phyloP scores from a whole-genome alignment of 2,797 vertebrate genomes.

The Pitangus sulphuratus region DNA sequence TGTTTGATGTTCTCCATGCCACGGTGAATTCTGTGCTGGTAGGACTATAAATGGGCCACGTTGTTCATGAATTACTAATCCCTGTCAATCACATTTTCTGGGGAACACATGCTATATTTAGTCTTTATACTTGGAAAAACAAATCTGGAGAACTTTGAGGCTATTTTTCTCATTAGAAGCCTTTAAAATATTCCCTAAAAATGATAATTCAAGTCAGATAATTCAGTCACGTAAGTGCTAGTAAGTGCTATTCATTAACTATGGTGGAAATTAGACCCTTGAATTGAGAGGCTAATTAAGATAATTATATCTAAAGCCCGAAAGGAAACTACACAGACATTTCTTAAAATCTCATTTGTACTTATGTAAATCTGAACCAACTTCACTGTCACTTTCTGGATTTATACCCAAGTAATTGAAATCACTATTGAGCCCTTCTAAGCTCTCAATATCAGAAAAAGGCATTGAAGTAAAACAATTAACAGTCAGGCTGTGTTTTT shows the following conservation, averaged over 20 bases:
- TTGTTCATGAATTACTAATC: constrained; percentile 70
- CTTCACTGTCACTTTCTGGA: neutral
- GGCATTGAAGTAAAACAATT: constrained; percentile 14
- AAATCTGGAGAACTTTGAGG: constrained; percentile 8
- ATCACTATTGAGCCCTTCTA: neutral
- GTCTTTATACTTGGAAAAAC: constrained; percentile 33
- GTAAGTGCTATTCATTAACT: constrained; percentile 36
- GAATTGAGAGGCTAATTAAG: constrained; percentile 58
- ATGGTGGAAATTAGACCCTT: constrained; percentile 23
- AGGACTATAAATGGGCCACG: constrained; percentile 57
- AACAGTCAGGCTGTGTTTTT: neutral
- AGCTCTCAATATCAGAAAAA: constrained; percentile 16
- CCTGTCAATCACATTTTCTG: constrained; percentile 51
- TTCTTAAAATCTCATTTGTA: constrained; percentile 46
- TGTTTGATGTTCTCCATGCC: constrained; percentile 51
- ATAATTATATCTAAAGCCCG: constrained; percentile 43
- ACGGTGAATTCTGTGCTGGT: constrained; percentile 17
- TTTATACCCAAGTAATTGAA: constrained; percentile 32
- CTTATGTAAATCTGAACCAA: constrained; percentile 33
- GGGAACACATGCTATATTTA: constrained; percentile 37
- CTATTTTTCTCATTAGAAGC: constrained; percentile 17
- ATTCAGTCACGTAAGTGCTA: neutral
- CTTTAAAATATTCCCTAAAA: constrained; percentile 31
- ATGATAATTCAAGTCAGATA: constrained; percentile 7
- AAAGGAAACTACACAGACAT: constrained; percentile 29